Base-by-base conservation (phyloP, 2,797 vertebrate species). In the Momotus momota region DNA sequence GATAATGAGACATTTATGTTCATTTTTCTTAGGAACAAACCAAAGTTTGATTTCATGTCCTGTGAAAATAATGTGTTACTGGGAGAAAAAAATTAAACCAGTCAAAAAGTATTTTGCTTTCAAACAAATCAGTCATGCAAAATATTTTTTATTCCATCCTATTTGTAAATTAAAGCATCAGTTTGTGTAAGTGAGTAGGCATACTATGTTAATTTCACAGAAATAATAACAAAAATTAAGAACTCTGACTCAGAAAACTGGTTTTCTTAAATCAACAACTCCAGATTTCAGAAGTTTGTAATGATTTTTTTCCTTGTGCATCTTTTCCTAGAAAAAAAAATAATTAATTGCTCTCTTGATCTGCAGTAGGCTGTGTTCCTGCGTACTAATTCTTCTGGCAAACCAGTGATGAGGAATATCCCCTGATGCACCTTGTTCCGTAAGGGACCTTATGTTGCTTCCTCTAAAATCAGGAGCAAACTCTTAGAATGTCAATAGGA, bases 21-120 rank as follows among this genome's bases (percentile, higher is more conserved):
- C 12, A 51, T 93, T 93, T 88, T 94, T 95, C 81, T 74, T 54
- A 71, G 51, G 67, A 90, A 88, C 26, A 88, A 78, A 84, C 23
- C 5, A 8, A 91, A 78, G 35, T 87, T 83, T 91, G 62, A 75
- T 64, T 94, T 79, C 18, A 40, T 73, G 33, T 90, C 58, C 51
- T n/a, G 21, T 73, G 25, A 84, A 69, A 40, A 72, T 72, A 41
- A 46, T 55, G 10, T 43, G n/a, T 83, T 88, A 79, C 25, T 35
- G 40, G 7, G 57, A 18, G 33, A 0, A 4, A 22, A 43, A 66
- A 10, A 35, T 35, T 23, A 58, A 74, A 60, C 26, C 4, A 52
- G 66, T 70, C 33, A 25, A 67, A 60, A 96, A 49, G 19, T 77
- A 26, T 29, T 61, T 90, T 71, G 57, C 45, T 74, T 93, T 82